Evolutionary conservation across 2,113 vertebrate genomes (phyloP).

Genomic region (Scopus umbretta): DNA sequence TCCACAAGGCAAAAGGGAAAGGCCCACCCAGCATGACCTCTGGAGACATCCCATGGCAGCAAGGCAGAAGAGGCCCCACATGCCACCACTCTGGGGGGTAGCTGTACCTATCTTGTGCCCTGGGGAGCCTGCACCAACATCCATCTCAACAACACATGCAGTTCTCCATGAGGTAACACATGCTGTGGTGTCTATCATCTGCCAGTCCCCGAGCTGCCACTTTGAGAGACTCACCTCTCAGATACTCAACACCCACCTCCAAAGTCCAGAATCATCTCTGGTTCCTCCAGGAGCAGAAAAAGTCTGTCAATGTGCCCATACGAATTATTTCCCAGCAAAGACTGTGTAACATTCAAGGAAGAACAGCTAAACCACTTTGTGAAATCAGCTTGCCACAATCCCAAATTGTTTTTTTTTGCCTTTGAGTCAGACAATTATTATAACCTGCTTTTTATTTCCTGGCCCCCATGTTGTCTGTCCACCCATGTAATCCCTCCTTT

Average conservation of each 20-base stretch:
- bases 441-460: not conserved
- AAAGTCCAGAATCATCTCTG: not conserved
- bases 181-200: not conserved
- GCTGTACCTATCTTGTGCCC: not conserved
- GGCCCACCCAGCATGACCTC: not conserved
- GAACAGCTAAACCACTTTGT: not conserved
- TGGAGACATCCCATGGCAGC: not conserved
- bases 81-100: not conserved
- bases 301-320: not conserved
- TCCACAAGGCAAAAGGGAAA: not conserved
- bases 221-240: not conserved
- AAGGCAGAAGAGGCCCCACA: not conserved
- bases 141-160: not conserved
- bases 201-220: not conserved
- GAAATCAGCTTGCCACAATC: not conserved
- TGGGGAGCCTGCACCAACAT: not conserved
- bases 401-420: not conserved
- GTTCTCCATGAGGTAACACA: not conserved
- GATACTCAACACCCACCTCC: not conserved
- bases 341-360: not conserved
- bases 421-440: not conserved
- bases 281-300: not conserved
- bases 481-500: not conserved
- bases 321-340: not conserved
- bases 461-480: not conserved